Base-by-base conservation (phyloP, 2,797 vertebrate species). In the Pelodytes ibericus region DNA sequence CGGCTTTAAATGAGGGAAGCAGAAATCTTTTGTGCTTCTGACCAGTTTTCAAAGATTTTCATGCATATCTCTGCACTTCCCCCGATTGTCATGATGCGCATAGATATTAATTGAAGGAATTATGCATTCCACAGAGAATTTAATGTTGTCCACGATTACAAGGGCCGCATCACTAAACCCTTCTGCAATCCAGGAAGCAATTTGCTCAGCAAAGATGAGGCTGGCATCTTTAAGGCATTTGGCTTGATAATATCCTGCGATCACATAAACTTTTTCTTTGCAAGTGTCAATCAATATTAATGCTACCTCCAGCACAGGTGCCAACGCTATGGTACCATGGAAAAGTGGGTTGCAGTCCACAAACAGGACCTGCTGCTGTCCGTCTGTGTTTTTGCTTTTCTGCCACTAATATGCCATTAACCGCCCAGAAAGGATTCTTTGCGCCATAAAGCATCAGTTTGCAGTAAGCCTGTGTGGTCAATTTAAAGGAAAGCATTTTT, bases 331-430 rank as follows among this genome's bases (percentile, higher is more conserved):
- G 3, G 95, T 93, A 0, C 96, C 96, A 82, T 99, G 97, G 82
- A 99, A 99, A 0, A 99, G 94, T 3, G 97, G 97, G 59, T 99
- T 92, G 70, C 96, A 98, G 85, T 98, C 97, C 80, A 99, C 96
- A 81, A 96, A 95, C 31, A 99, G 79, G 0, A 94, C 84, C 1
- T 88, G 87, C 0, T 88, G 84, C 79, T 90, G 91, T 9, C 90
- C 87, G 1, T 93, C 94, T 89, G 15, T 93, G 92, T 81, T 93
- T 91, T 3, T 87, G 91, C 71, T 92, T 93, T 83, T 98, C 95
- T 2, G 95, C 96, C 82, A 98, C 96, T 82, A 98, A 87, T 30
- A 99, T 77, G 11, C 96, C 97, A 30, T 97, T 99, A 0, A 99
- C 96, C 9, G 96, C 93, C 83, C 90, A 94, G 81, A 96, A 94